A percentile compares a stretch with the other conserved stretches of the same genome.
Evolutionary conservation across 2,797 vertebrate species (phyloP).

Genomic region (Agapornis canus): DNA sequence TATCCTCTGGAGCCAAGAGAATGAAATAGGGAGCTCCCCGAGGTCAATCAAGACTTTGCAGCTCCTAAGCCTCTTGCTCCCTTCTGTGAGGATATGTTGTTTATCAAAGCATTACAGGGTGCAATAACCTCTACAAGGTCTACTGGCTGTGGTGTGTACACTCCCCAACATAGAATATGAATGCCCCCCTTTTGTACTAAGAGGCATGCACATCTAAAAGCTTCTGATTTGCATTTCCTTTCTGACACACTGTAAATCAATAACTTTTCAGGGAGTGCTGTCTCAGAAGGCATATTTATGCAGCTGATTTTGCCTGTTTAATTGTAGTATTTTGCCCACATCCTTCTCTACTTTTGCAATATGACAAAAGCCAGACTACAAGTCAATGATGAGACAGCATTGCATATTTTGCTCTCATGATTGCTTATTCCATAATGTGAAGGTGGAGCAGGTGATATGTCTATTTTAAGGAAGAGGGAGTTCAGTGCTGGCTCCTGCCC

Average conservation of each 20-base stretch:
- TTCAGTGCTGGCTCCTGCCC: not conserved
- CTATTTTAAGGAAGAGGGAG: constrained; percentile 21
- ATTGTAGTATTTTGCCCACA: not conserved
- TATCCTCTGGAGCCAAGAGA: not conserved
- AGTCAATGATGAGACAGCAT: not conserved
- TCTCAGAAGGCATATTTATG: not conserved
- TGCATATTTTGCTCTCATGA: not conserved
- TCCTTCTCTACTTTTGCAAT: not conserved
- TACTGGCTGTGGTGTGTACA: rapidly evolving
- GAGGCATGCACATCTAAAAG: not conserved
- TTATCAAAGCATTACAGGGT: not conserved
- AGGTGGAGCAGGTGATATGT: not conserved
- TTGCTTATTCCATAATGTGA: not conserved
- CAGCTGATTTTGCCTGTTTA: not conserved
- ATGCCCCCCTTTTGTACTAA: not conserved
- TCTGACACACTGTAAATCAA: not conserved
- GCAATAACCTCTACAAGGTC: not conserved
- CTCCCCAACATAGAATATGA: not conserved
- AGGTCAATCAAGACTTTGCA: not conserved
- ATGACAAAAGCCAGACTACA: not conserved
- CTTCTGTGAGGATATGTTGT: not conserved
- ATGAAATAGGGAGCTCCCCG: not conserved
- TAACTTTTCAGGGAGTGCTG: not conserved
- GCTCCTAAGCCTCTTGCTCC: not conserved
- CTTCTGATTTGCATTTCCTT: not conserved